These are phyloP conservation scores for Cloeon dipterum DNA, from an alignment of 2,888 invertebrate species.

Conservation along the genomic window DNA sequence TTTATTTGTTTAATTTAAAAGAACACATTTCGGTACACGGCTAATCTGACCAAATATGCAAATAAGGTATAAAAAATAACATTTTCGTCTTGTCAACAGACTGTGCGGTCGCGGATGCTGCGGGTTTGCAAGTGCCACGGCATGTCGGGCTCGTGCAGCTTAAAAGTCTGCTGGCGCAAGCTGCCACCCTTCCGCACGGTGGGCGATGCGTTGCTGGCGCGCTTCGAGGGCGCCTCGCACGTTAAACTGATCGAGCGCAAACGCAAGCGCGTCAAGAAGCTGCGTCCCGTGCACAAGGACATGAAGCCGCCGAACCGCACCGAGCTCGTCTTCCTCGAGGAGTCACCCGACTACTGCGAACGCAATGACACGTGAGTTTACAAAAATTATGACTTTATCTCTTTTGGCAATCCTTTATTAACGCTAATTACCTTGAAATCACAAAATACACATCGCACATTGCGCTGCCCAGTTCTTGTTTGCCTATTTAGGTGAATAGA, in stretches of 20 bases:
- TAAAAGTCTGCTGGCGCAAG: conserved; percentile 74
- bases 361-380: conserved; percentile 50
- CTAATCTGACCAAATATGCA: conserved; percentile 1
- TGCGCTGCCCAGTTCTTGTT: too few relatives aligned
- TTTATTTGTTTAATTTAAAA: too few relatives aligned
- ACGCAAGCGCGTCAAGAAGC: conserved; percentile 31
- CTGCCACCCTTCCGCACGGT: conserved; percentile 53
- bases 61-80: too few relatives aligned
- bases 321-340: conserved; percentile 74
- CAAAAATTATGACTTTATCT: too few relatives aligned
- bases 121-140: conserved; percentile 84
- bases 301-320: conserved; percentile 71
- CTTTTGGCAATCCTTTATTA: too few relatives aligned
- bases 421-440: not conserved
- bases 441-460: too few relatives aligned
- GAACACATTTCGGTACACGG: too few relatives aligned
- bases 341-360: conserved; percentile 82
- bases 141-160: conserved; percentile 78
- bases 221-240: conserved; percentile 71
- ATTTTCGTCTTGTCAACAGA: conserved; percentile 24
- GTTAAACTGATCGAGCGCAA: conserved; percentile 42
- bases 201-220: conserved; percentile 49
- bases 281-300: conserved; percentile 48
- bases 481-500: too few relatives aligned
- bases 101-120: conserved; percentile 55